Conservation (phyloP, 1,140 invertebrate genomes). For the Heliothis virescens region DNA sequence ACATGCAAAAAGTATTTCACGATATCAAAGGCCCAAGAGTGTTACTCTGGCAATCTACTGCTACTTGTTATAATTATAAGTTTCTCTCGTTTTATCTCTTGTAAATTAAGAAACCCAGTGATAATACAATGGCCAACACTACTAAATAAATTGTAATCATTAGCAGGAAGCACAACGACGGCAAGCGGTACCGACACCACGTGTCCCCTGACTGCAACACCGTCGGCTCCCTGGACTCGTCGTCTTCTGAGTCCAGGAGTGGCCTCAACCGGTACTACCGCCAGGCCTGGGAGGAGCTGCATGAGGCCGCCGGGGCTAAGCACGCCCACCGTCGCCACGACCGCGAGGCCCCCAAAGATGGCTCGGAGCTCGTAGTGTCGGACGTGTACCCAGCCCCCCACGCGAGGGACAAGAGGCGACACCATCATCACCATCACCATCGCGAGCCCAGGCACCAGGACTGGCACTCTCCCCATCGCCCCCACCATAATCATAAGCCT, state of each 20-base stretch:
- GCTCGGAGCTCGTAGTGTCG: constrained; percentile 93
- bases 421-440: constrained; percentile 95
- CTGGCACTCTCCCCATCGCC: constrained; percentile 74
- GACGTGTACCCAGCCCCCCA: constrained; percentile 88
- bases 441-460: constrained; percentile 83
- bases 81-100: too few species aligned
- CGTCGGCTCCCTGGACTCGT: constrained; percentile 94
- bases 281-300: constrained; percentile 96
- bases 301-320: constrained; percentile 91
- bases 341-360: constrained; percentile 90
- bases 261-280: constrained; percentile 94
- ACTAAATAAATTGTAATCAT: constrained; percentile 14
- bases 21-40: too few species aligned
- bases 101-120: neutral
- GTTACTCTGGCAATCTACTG: too few species aligned
- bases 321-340: constrained; percentile 72
- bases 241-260: constrained; percentile 93
- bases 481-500: constrained; percentile 82
- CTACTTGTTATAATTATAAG: too few species aligned
- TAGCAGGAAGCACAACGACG: constrained; percentile 87
- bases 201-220: constrained; percentile 95
- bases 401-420: constrained; percentile 90
- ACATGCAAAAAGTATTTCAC: too few species aligned
- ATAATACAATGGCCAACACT: neutral
- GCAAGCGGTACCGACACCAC: constrained; percentile 94